phyloP scores from a whole-genome alignment of 2,113 vertebrate species.

The Catharus minimus region DNA sequence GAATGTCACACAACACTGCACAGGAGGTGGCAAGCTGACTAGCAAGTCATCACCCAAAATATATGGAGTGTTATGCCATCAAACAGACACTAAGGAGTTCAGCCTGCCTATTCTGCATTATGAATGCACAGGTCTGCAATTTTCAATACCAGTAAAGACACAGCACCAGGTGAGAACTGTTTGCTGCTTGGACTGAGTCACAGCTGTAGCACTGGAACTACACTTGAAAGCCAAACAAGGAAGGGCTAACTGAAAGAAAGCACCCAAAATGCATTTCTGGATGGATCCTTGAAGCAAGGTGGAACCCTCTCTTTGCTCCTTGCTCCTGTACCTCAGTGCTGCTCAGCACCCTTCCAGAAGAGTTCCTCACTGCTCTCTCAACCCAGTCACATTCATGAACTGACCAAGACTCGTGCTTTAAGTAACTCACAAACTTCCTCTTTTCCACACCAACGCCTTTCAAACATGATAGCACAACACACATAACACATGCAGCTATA shows the following conservation, averaged over 20 bases:
- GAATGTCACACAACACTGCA: background rate
- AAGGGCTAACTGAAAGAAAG: background rate
- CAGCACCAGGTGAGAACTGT: background rate
- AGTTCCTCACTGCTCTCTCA: rapidly evolving
- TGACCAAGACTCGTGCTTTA: background rate
- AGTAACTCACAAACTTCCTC: background rate
- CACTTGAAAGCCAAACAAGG: background rate
- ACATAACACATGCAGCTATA: background rate
- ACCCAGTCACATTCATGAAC: background rate
- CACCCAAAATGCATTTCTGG: background rate
- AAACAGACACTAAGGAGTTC: background rate
- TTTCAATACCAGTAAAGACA: background rate
- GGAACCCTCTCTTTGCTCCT: rapidly evolving
- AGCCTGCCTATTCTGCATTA: background rate
- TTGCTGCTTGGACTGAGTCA: background rate
- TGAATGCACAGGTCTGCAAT: background rate
- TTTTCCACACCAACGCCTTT: background rate
- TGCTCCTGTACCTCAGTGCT: background rate
- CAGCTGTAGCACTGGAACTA: rapidly evolving
- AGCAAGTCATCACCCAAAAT: background rate
- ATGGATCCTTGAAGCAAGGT: background rate
- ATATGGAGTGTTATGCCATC: background rate
- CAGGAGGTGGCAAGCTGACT: background rate
- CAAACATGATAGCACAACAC: background rate
- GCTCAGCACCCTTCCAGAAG: background rate